Base-by-base conservation (phyloP, 2,888 invertebrate species). In the Rhaphigaster nebulosa region DNA sequence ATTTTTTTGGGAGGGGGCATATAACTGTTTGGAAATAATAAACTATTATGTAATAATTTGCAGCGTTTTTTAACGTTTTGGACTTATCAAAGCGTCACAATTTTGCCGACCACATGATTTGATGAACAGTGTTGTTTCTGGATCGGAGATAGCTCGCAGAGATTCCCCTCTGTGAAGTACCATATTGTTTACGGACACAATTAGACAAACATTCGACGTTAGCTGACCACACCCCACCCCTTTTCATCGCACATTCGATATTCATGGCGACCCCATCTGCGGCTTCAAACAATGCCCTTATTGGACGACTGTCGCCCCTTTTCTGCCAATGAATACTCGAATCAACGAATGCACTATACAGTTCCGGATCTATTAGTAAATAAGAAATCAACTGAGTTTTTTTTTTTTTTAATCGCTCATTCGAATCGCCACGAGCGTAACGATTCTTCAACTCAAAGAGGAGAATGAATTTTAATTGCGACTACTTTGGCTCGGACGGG, bases 391-490 rank as follows among this genome's bases (percentile, higher is more conserved):
- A n/a, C 8, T 3, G 10, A 34, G 20, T 8, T 38, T 20, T 23
- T 10, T n/a, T n/a, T 70, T 65, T 65, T 34, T 65, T 65, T 20
- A 34, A 26, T 45, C 41, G 41, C 41, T 45, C 45, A 84, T 45
- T 84, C 80, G 45, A 84, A 84, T n/a, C 84, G 84, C 26, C 45
- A n/a, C 84, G 84, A 84, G 45, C 84, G 45, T 50, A n/a, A 45
- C 26, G 50, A 50, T 84, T 20, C 45, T 20, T 8, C 84, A 0
- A 76, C 34, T 76, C 20, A 76, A 20, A 20, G 70, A 34, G 70
- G 45, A 45, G 84, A 84, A 84, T 84, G 84, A 84, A 84, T 84
- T 84, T 84, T 84, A 84, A 84, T 84, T 84, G 84, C 45, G 41
- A n/a, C 84, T 26, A 2, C 41, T 6, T n/a, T n/a, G n/a, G 38